Evolutionary conservation across 2,888 invertebrate species (phyloP).

Genomic region (Hofmannophila pseudospretella): DNA sequence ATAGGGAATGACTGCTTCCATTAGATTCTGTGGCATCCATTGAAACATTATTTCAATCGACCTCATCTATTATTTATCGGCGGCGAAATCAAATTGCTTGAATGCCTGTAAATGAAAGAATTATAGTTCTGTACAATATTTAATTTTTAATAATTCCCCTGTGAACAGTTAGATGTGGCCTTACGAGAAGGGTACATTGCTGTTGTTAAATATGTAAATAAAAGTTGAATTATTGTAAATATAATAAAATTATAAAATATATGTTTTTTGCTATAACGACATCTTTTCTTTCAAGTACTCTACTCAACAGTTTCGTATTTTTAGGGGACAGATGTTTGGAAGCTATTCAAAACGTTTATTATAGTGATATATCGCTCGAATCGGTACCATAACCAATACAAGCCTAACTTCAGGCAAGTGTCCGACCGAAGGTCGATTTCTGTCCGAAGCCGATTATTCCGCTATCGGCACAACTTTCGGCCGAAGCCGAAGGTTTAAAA

Average conservation of each 20-base stretch:
- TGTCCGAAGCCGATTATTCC: neutral
- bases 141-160: slow-evolving; percentile 45
- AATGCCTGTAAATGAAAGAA: slow-evolving; percentile 25
- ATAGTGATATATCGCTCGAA: too few species aligned
- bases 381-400: too few species aligned
- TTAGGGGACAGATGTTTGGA: too few species aligned
- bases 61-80: neutral
- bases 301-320: neutral
- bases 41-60: slow-evolving; percentile 22
- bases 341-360: too few species aligned
- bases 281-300: slow-evolving; percentile 27
- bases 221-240: slow-evolving; percentile 77
- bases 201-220: slow-evolving; percentile 78
- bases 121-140: slow-evolving; percentile 20
- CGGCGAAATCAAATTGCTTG: neutral
- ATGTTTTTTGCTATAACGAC: slow-evolving; percentile 71
- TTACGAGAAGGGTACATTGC: slow-evolving; percentile 56
- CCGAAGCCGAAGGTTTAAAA: too few species aligned
- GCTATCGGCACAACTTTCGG: too few species aligned
- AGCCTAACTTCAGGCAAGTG: too few species aligned
- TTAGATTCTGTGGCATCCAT: slow-evolving; percentile 24
- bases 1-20: slow-evolving; percentile 29
- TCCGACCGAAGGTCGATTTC: too few species aligned
- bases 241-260: slow-evolving; percentile 74
- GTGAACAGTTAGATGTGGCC: slow-evolving; percentile 64